Percentiles rank a stretch among this genome's conserved stretches.
phyloP scores from a whole-genome alignment of 2,113 vertebrate species.

The Tupaia chinensis region DNA sequence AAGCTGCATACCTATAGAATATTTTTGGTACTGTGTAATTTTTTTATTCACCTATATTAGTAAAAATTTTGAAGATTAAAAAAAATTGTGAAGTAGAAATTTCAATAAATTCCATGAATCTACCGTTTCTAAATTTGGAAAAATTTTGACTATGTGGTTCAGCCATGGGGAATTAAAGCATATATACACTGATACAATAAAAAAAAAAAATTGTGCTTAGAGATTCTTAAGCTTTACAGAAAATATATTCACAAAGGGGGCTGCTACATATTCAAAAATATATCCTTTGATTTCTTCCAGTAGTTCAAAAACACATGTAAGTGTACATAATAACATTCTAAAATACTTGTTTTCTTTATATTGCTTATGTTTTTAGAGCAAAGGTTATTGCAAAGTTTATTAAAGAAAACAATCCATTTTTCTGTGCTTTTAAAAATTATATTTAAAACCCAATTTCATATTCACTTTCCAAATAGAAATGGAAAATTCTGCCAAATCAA shows the following conservation, averaged over 20 bases:
- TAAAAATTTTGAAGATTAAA: not conserved
- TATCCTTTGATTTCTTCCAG: not conserved
- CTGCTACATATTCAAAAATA: not conserved
- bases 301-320: not conserved
- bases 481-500: not conserved
- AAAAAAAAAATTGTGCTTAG: not conserved
- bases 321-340: not conserved
- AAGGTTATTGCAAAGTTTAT: not conserved
- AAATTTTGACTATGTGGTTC: not conserved
- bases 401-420: not conserved
- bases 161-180: not conserved
- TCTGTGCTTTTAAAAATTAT: not conserved
- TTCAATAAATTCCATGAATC: not conserved
- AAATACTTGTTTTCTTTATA: not conserved
- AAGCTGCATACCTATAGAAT: not conserved
- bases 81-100: constrained; percentile 3
- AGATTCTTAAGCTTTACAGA: not conserved
- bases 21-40: not conserved
- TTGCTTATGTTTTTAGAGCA: not conserved
- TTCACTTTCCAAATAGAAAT: not conserved
- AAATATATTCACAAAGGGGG: not conserved
- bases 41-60: not conserved
- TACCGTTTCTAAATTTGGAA: not conserved
- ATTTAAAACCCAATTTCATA: not conserved
- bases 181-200: not conserved